A percentile compares a stretch with the other conserved stretches of the same genome.
phyloP scores from a whole-genome alignment of 2,113 vertebrate species.

The Pygoscelis antarcticus region DNA sequence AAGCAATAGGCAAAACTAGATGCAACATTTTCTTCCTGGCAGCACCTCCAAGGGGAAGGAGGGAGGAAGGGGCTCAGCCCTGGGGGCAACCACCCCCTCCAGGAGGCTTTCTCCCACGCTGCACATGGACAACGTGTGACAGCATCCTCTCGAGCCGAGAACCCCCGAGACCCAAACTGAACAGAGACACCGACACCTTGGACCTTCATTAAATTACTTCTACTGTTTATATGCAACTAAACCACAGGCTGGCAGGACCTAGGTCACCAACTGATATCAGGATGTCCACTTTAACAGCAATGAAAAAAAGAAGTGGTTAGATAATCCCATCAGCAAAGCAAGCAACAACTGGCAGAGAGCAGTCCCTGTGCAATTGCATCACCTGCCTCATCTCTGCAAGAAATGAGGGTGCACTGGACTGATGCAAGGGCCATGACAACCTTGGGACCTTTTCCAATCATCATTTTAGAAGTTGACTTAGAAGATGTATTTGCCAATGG shows the following conservation, averaged over 20 bases:
- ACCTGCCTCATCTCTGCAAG: background rate
- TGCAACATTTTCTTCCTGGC: background rate
- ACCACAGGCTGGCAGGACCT: background rate
- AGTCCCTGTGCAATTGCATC: background rate
- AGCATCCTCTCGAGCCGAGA: no score
- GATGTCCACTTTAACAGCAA: background rate
- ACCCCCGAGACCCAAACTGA: background rate
- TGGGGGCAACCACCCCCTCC: background rate
- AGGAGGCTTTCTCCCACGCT: background rate
- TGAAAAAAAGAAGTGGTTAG: no score
- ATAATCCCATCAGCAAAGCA: background rate
- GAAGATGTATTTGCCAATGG: background rate
- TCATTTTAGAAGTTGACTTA: background rate
- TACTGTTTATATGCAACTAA: background rate
- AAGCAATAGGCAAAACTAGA: background rate
- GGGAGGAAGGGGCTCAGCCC: background rate
- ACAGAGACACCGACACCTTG: background rate
- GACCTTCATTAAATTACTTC: background rate
- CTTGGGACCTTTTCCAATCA: background rate
- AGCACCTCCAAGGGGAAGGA: background rate
- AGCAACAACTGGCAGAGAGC: background rate
- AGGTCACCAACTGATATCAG: background rate
- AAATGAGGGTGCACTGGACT: background rate
- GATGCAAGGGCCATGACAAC: background rate
- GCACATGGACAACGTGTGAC: fast-evolving